Evolutionary conservation across 1,140 invertebrate genomes (phyloP).

Genomic region (Nasonia longicornis): DNA sequence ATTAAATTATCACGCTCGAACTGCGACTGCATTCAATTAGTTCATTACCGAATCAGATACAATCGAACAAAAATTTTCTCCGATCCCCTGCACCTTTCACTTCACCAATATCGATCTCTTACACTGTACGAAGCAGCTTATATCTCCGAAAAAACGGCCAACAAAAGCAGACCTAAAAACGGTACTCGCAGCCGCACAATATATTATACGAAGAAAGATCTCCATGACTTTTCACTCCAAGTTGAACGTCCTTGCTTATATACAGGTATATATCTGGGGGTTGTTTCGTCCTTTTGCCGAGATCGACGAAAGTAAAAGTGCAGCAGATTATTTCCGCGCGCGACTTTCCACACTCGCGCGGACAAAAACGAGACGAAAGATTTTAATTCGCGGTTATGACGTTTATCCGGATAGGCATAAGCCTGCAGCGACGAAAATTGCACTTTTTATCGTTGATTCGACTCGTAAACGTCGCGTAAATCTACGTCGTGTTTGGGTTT

Average conservation of each 20-base stretch:
- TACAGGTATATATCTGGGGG: neutral
- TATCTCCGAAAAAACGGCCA: neutral
- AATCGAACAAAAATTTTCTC: neutral
- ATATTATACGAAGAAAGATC: neutral
- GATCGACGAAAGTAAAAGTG: conserved; percentile 56
- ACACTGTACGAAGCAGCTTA: neutral
- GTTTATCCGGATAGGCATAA: neutral
- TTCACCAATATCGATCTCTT: neutral
- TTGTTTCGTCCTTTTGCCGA: conserved; percentile 5
- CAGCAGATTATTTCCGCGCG: conserved; percentile 50
- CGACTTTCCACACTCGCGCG: conserved; percentile 20
- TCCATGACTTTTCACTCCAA: too few species aligned
- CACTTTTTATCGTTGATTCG: neutral
- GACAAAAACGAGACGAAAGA: neutral
- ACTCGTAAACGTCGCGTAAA: conserved; percentile 24
- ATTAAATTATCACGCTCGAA: neutral
- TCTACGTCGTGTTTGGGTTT: neutral
- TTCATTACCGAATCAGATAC: neutral
- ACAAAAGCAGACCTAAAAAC: too few species aligned
- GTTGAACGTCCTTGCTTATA: neutral
- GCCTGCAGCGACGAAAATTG: too few species aligned
- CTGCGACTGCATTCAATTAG: neutral
- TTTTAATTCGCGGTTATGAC: conserved; percentile 13
- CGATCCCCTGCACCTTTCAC: neutral
- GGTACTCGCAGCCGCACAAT: too few species aligned